Evolutionary conservation across 1,140 invertebrate genomes (phyloP), one percentile per base, ranked within the genome.

Genomic region (Rhagoletis pomonella): DNA sequence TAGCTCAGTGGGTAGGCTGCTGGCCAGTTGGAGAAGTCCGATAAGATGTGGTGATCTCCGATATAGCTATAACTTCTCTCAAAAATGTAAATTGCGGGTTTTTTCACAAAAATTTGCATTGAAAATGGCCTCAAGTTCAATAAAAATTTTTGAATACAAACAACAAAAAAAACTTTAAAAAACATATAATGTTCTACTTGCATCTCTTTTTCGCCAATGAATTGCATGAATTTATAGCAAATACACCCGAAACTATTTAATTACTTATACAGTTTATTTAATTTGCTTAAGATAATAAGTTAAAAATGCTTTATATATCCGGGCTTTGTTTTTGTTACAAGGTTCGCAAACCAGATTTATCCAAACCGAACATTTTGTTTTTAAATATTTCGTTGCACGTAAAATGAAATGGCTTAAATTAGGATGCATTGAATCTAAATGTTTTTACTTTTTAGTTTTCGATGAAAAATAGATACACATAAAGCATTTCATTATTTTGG

Each of bases 241-340:
- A 81, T 10, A 39, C 12, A 47, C 42, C 10, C 17, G n/a, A 50
- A 42, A 14, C 42, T 73, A 73, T 73, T 73, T 44, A 73, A 67
- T 67, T 50, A 42, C 47, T 47, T 29, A 12, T 44, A 73, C 9
- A 73, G 44, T 73, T 58, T 55, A n/a, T 81, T 81, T 81, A 81
- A 81, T 81, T 14, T 55, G 19, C 73, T 81, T 81, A 29, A 81
- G 64, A 81, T 81, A 55, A 81, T 81, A 55, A 55, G 39, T 73
- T 73, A 81, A 81, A 77, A 81, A 81, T 81, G 73, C 73, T 50
- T 81, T 55, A 39, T 77, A 77, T 47, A 50, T 81, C n/a, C 47
- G 50, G 50, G 73, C 55, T n/a, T 81, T 81, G 5, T 58, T 12
- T 81, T 81, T 81, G 73, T n/a, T 81, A 81, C 17, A n/a, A 9